These are phyloP conservation scores for Nephrotoma flavescens DNA, from an alignment of 2,888 invertebrate species.

Conservation along the genomic window DNA sequence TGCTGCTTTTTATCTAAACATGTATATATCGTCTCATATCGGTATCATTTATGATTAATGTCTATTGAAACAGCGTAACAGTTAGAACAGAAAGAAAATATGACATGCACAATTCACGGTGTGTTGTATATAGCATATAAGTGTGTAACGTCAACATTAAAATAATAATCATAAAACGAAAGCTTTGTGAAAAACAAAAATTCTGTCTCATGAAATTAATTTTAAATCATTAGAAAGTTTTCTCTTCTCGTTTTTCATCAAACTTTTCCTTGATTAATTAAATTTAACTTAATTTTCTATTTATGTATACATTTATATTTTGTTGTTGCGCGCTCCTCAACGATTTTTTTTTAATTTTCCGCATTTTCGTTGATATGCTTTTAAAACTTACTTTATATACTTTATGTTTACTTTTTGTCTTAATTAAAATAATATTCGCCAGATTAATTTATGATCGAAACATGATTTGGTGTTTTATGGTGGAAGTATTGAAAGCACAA, in stretches of 20 bases:
- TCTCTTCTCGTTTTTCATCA: neutral
- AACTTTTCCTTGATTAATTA: neutral
- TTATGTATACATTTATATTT: neutral
- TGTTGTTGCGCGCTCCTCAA: neutral
- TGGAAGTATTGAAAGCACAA: neutral
- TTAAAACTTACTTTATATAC: neutral
- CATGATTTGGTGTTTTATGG: neutral
- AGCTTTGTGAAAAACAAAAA: neutral
- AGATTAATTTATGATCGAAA: neutral
- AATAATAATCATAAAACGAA: neutral
- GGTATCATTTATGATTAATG: neutral
- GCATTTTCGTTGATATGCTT: neutral
- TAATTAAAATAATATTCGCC: neutral
- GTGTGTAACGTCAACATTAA: neutral
- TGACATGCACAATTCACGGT: neutral
- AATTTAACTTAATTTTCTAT: neutral
- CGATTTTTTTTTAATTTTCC: neutral
- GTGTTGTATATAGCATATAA: neutral
- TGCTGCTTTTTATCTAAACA: neutral
- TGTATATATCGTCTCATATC: neutral
- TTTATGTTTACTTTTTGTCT: neutral
- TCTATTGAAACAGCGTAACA: neutral
- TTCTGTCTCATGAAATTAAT: neutral
- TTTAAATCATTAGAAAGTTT: neutral
- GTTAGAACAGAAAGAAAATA: neutral